phyloP scores from a whole-genome alignment of 2,797 vertebrate genomes.

The Pempheris klunzingeri region DNA sequence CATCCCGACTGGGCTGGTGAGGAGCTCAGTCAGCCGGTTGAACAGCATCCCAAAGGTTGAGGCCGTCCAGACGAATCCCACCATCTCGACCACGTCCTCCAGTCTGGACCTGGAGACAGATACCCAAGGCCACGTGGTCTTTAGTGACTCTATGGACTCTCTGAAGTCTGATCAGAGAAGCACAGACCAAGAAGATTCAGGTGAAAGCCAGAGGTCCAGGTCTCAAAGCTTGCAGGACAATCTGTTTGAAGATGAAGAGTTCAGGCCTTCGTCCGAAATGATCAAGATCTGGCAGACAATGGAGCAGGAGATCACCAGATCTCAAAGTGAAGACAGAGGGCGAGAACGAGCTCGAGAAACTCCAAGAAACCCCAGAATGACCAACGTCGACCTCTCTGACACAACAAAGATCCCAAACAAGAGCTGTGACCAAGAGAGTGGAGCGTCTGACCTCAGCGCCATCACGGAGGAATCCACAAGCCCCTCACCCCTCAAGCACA shows the following conservation, averaged over 20 bases:
- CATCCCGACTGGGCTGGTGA: slow-evolving; percentile 93
- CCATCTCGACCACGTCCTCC: background rate
- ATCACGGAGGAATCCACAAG: slow-evolving; percentile 75
- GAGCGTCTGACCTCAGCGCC: slow-evolving; percentile 77
- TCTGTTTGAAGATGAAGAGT: slow-evolving; percentile 77
- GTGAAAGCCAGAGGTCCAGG: slow-evolving; percentile 21
- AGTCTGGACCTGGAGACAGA: slow-evolving; percentile 22
- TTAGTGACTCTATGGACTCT: slow-evolving; percentile 63
- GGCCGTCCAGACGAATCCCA: background rate
- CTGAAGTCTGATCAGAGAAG: slow-evolving; percentile 42
- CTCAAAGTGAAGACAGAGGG: slow-evolving; percentile 38
- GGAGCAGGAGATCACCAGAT: slow-evolving; percentile 76
- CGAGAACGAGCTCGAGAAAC: slow-evolving; percentile 9
- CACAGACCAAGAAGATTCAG: slow-evolving; percentile 34
- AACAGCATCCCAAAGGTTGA: slow-evolving; percentile 84
- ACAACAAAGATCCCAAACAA: slow-evolving; percentile 9
- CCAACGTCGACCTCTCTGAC: slow-evolving; percentile 13
- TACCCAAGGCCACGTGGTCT: slow-evolving; percentile 20
- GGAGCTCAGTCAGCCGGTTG: slow-evolving; percentile 89
- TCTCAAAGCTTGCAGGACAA: slow-evolving; percentile 26
- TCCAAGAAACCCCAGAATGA: slow-evolving; percentile 19
- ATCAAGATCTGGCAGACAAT: slow-evolving; percentile 89
- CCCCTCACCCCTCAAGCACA: slow-evolving; percentile 62
- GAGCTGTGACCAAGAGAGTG: slow-evolving; percentile 39
- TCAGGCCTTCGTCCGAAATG: slow-evolving; percentile 87